These are phyloP conservation scores for Campylomormyrus numenius DNA, from an alignment of 2,113 vertebrate species.

Conservation along the genomic window DNA sequence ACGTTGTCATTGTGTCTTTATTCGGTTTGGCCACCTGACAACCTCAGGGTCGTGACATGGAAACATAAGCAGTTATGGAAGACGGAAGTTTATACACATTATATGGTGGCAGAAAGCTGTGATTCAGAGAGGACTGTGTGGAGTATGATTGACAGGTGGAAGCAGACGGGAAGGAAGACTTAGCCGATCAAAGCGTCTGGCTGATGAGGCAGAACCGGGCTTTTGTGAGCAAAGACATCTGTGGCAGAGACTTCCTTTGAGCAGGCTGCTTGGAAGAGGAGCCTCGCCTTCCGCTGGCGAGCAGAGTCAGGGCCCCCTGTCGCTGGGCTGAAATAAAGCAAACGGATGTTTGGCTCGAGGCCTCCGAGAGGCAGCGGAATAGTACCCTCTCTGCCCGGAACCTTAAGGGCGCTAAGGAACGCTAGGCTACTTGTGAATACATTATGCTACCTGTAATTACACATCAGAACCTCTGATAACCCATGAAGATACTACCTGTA, in stretches of 20 bases:
- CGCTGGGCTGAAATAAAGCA: constrained; percentile 32
- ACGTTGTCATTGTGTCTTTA: background rate
- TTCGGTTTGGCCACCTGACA: background rate
- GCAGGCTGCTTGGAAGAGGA: constrained; percentile 27
- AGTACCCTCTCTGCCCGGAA: background rate
- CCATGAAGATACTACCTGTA: background rate
- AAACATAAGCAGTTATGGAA: background rate
- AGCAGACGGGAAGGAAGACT: constrained; percentile 26
- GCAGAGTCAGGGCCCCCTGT: constrained; percentile 28
- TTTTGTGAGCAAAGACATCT: constrained; percentile 36
- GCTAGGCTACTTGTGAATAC: background rate
- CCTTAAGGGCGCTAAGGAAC: background rate
- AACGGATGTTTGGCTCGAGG: constrained; percentile 7
- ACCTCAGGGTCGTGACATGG: background rate
- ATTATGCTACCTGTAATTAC: background rate
- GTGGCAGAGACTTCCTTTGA: constrained; percentile 33
- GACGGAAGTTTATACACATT: background rate
- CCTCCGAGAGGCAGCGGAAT: background rate
- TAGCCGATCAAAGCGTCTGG: constrained; percentile 33
- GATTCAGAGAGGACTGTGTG: constrained; percentile 25
- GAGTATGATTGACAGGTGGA: constrained; percentile 34
- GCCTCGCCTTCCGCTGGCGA: constrained; percentile 2
- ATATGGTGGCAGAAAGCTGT: background rate
- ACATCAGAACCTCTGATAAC: background rate
- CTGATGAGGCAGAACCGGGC: constrained; percentile 28